These are phyloP conservation scores for Drosophila bunnanda DNA, from an alignment of 2,888 invertebrate genomes.

Conservation along the genomic window DNA sequence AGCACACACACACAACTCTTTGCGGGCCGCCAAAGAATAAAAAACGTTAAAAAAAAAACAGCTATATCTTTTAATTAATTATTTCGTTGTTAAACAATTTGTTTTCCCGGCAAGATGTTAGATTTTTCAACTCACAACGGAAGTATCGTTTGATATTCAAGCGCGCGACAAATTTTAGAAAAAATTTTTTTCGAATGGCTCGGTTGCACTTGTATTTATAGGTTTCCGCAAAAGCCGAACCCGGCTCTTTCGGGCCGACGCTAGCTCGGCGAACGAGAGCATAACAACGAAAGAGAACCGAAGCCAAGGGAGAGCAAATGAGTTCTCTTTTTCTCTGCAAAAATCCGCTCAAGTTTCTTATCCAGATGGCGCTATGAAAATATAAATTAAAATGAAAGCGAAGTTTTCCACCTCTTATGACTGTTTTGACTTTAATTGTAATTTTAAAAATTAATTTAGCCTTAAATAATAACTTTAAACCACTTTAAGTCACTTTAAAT, in stretches of 20 bases:
- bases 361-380: too few species aligned
- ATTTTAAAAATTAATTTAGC: too few species aligned
- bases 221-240: not conserved
- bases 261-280: too few species aligned
- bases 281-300: too few species aligned
- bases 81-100: not conserved
- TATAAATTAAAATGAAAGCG: too few species aligned
- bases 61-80: not conserved
- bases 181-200: constrained; percentile 1
- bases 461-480: too few species aligned
- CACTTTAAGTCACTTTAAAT: too few species aligned
- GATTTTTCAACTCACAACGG: constrained; percentile 23
- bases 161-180: constrained; percentile 19
- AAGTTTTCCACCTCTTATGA: too few species aligned
- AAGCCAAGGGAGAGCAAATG: too few species aligned
- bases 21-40: constrained; percentile 13
- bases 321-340: too few species aligned
- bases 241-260: not conserved
- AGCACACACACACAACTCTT: constrained; percentile 13
- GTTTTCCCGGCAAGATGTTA: not conserved
- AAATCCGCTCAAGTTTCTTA: too few species aligned
- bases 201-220: constrained; percentile 1
- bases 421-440: too few species aligned
- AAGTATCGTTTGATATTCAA: constrained; percentile 12
- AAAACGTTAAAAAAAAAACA: constrained; percentile 29